Conservation (phyloP, 2,113 vertebrate species). For the Hemiprocne comata region DNA sequence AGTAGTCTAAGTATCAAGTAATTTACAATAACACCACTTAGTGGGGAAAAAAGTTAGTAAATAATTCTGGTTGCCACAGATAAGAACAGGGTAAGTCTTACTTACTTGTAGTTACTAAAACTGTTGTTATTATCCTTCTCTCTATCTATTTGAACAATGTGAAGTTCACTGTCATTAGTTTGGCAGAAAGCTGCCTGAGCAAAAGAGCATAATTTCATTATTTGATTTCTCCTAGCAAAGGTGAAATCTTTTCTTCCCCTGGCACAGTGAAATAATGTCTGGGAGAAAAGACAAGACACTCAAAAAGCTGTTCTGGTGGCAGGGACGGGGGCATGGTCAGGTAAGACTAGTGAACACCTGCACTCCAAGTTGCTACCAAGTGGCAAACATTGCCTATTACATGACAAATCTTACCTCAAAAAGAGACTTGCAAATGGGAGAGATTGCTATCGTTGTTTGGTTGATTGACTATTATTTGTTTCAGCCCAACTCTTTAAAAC, state of each 20-base stretch:
- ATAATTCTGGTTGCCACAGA: neutral
- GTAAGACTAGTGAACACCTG: neutral
- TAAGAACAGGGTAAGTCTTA: neutral
- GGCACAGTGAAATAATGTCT: neutral
- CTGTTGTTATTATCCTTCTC: neutral
- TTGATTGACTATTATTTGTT: neutral
- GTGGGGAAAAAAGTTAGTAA: neutral
- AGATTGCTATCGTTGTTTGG: fast-evolving
- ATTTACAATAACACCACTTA: neutral
- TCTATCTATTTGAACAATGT: neutral
- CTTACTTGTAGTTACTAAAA: neutral
- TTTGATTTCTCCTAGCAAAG: neutral
- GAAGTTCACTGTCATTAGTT: neutral
- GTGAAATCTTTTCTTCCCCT: neutral
- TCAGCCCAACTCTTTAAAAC: neutral
- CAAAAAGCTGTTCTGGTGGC: neutral
- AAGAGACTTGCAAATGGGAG: neutral
- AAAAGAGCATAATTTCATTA: neutral
- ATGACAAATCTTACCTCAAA: too few relatives aligned
- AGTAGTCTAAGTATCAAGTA: neutral
- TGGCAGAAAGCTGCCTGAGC: neutral
- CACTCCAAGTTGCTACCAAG: neutral
- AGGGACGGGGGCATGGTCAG: too few relatives aligned
- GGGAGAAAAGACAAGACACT: neutral
- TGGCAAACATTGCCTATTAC: neutral